phyloP scores from a whole-genome alignment of 2,113 vertebrate genomes.

The Symphodus melops region DNA sequence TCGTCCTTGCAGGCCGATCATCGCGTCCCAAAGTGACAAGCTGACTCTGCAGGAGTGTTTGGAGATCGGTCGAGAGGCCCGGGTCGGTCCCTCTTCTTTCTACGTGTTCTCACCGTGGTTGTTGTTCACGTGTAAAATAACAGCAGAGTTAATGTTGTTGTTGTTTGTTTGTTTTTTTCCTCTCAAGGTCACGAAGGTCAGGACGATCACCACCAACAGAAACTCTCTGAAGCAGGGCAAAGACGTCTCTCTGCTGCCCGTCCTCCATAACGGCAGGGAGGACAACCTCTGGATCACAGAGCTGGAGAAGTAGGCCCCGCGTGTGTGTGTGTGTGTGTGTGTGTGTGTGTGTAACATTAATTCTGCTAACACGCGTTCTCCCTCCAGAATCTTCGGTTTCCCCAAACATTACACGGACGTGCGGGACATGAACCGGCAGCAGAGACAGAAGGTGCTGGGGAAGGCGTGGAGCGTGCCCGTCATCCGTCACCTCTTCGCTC shows the following conservation, averaged over 20 bases:
- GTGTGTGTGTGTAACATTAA: too few relatives aligned
- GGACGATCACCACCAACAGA: constrained; percentile 89
- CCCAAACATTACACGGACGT: constrained; percentile 93
- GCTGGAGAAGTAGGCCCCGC: constrained; percentile 83
- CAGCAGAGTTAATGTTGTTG: neutral
- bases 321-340: too few relatives aligned
- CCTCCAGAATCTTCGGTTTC: constrained; percentile 92
- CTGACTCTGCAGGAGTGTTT: constrained; percentile 89
- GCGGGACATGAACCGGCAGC: constrained; percentile 85
- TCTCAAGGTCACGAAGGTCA: constrained; percentile 88
- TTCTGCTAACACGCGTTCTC: neutral
- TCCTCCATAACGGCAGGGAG: constrained; percentile 86
- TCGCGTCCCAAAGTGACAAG: constrained; percentile 87
- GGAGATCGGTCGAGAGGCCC: constrained; percentile 86
- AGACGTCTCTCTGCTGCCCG: constrained; percentile 80
- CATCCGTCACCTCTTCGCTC: constrained; percentile 94
- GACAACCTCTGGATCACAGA: constrained; percentile 91
- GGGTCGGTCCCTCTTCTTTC: constrained; percentile 72
- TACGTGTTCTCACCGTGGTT: neutral
- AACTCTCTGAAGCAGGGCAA: constrained; percentile 89
- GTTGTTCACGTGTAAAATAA: neutral
- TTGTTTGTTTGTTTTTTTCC: too few relatives aligned
- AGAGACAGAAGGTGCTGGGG: constrained; percentile 92
- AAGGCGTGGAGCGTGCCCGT: constrained; percentile 93
- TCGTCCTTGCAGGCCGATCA: constrained; percentile 82